Base-by-base conservation (phyloP, 2,113 vertebrate species). In the Lathamus discolor region DNA sequence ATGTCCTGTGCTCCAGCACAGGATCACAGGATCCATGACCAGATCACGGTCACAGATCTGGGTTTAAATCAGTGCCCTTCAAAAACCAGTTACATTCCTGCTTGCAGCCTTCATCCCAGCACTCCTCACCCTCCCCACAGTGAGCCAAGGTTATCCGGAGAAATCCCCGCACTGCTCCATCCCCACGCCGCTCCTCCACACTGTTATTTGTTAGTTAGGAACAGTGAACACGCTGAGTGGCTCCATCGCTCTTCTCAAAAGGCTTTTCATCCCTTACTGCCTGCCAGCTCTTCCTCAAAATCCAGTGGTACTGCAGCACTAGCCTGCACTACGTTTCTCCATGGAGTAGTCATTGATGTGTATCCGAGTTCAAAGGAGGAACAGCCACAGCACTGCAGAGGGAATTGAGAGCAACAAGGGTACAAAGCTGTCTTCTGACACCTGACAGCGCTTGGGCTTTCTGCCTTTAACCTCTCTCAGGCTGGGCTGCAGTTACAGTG, bases 221-320 rank as follows among this genome's bases (percentile, higher is more conserved):
- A 51, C 2, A 0, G 51, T 23, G 82, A 91, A 54, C 14, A 1
- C 3, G 31, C 64, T 51, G 70, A 89, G 59, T 9, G 3, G 70
- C 63, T 82, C 57, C 41, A 54, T 13, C 9, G 4, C 74, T 83
- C 83, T 72, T 46, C 72, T 86, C 86, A 54, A 66, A 93, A 76
- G 62, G 67, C 41, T 93, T 84, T 92, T 74, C 67, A 46, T 28
- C 68, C n/a, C 83, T 69, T 76, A n/a, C 66, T 43, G 57, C 63
- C 66, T 83, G 88, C 80, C 79, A 16, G 5, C 68, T 51, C 70
- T 83, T 84, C 83, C 93, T 94, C 95, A 92, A 93, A 93, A 97
- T 92, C 88, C 88, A 92, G 25, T 3, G 69, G 54, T 13, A 51
- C 86, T 7, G 44, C 95, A 96, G 96, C 77, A 57, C 88, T 59